These are phyloP conservation scores for Tetragonula carbonaria DNA, from an alignment of 2,888 invertebrate species.

Conservation along the genomic window DNA sequence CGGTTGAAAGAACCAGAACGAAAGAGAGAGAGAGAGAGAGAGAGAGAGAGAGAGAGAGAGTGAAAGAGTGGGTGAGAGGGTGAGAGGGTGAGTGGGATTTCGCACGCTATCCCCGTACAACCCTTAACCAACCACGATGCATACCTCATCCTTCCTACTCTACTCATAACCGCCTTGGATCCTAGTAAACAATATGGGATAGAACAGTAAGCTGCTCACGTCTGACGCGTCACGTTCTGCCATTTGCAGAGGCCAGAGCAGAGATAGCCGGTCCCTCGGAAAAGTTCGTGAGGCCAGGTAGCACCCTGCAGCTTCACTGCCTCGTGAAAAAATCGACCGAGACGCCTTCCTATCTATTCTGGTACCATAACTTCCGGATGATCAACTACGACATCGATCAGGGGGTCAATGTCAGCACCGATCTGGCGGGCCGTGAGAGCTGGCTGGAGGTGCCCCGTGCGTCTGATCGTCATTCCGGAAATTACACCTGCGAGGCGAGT, in stretches of 20 bases:
- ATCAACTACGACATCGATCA: conserved; percentile 95
- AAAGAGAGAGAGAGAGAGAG: neutral
- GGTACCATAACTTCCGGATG: conserved; percentile 95
- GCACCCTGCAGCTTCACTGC: conserved; percentile 92
- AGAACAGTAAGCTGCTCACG: conserved; percentile 65
- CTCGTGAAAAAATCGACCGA: conserved; percentile 93
- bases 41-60: neutral
- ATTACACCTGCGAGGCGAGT: conserved; percentile 95
- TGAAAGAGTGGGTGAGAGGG: neutral
- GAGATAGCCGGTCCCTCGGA: conserved; percentile 94
- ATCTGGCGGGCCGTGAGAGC: conserved; percentile 89
- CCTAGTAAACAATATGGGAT: conserved; percentile 63
- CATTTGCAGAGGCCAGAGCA: conserved; percentile 86
- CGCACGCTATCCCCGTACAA: conserved; percentile 44
- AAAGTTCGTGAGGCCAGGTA: conserved; percentile 94
- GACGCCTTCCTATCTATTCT: conserved; percentile 91
- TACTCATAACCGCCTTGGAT: conserved; percentile 54
- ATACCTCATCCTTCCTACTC: conserved; percentile 28
- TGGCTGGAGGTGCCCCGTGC: conserved; percentile 87
- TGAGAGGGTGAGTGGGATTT: conserved; percentile 12
- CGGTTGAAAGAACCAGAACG: neutral
- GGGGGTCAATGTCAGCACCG: conserved; percentile 94
- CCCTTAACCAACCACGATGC: conserved; percentile 50
- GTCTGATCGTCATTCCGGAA: conserved; percentile 91
- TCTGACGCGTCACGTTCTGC: conserved; percentile 69